phyloP scores from a whole-genome alignment of 2,113 vertebrate genomes.

The Halcyon malimbica region DNA sequence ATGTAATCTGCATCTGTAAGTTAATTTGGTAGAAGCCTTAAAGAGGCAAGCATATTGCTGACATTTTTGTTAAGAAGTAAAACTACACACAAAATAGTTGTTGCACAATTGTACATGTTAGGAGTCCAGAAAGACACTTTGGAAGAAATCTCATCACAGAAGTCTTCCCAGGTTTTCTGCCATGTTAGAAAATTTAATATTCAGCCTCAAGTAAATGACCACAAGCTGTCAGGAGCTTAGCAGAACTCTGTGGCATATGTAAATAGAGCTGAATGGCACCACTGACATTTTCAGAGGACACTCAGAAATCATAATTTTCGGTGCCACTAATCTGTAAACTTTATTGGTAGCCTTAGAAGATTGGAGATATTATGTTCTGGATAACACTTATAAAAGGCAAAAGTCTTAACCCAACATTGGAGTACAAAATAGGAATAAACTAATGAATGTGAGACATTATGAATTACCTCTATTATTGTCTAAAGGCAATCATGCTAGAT shows the following conservation, averaged over 20 bases:
- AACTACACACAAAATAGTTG: background rate
- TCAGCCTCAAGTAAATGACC: background rate
- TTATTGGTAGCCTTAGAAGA: background rate
- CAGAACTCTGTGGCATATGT: background rate
- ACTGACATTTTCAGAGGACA: background rate
- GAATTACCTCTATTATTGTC: background rate
- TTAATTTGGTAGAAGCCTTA: background rate
- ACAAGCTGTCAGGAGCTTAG: background rate
- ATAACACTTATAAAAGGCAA: background rate
- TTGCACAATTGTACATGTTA: background rate
- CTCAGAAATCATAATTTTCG: background rate
- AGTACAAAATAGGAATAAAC: background rate
- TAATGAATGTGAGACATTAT: background rate
- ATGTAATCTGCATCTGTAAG: background rate
- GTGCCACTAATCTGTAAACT: background rate
- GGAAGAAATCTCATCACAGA: background rate
- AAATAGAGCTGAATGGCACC: background rate
- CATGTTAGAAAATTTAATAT: background rate
- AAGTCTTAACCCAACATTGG: background rate
- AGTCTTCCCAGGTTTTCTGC: background rate
- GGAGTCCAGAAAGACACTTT: background rate
- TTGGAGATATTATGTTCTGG: fast-evolving
- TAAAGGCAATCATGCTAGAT: background rate
- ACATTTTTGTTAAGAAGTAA: background rate
- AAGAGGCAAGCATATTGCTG: background rate